Evolutionary conservation across 2,888 invertebrate species (phyloP), one percentile per base, ranked within the genome.

Genomic region (Luffia ferchaultella): DNA sequence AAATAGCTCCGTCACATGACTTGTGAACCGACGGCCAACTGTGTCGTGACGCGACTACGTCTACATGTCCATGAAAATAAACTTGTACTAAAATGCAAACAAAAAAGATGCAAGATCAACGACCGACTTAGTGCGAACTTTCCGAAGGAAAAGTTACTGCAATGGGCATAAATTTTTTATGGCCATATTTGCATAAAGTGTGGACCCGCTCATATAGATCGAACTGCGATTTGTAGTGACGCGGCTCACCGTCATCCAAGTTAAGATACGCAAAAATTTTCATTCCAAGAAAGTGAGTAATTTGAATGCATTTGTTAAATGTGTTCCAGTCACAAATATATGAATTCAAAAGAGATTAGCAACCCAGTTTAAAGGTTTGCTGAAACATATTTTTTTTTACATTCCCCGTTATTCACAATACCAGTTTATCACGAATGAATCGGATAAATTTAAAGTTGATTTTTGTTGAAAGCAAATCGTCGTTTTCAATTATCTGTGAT

Each of bases 1-100:
- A 51, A 51, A 51, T 51, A 49, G 51, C 46, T 49, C 41, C 40
- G 47, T 50, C 45, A 42, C 30, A 50, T 47, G 50, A 53, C 46
- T 30, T 49, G 46, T 46, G 40, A 49, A 20, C 49, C 50, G 48
- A 52, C 68, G 65, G 66, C 67, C 62, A 62, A 68, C 63, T 61
- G 64, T 16, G 17, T n/a, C 16, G 43, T 43, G 43, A 43, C 16
- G n/a, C 16, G 20, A 46, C 46, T 20, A n/a, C 46, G 16, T 46
- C 12, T 12, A 30, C 30, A 30, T n/a, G n/a, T 30, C 30, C 30
- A 30, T 7, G 30, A 30, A 30, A 30, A 30, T 30, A 30, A 7
- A 30, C 5, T 7, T 7, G 5, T 30, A 7, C 30, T 7, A 7
- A 7, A 3, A 3, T 30, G 30, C 30, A 12, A 7, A 30, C 30